A percentile compares a stretch with the other conserved stretches of the same genome.
Evolutionary conservation across 2,797 vertebrate species (phyloP).

Genomic region (Falco rusticolus): DNA sequence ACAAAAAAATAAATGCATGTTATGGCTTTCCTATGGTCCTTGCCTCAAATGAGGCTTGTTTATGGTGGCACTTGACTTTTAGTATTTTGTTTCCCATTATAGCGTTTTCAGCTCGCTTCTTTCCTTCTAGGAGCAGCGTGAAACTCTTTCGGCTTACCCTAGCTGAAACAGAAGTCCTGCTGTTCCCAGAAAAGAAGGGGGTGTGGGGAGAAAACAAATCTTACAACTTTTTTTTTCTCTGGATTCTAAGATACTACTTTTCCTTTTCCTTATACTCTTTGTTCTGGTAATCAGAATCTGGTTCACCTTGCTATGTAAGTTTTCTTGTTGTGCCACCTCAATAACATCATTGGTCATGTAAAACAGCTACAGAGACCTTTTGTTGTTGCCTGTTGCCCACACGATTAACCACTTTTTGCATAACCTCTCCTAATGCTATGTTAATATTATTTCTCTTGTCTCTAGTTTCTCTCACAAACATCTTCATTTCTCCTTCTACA

Average conservation of each 20-base stretch:
- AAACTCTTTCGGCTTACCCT: background rate
- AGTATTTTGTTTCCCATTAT: background rate
- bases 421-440: background rate
- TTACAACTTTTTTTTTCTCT: background rate
- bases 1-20: background rate
- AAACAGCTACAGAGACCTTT: background rate
- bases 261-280: background rate
- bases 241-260: background rate
- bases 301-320: background rate
- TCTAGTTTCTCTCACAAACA: background rate
- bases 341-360: background rate
- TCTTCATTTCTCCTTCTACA: background rate
- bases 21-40: background rate
- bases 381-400: background rate
- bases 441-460: conserved; percentile 8
- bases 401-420: background rate
- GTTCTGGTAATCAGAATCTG: background rate
- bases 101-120: background rate
- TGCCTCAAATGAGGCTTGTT: background rate
- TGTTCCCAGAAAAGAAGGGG: background rate
- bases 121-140: background rate
- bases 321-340: background rate
- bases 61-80: background rate
- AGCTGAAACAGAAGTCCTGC: background rate
- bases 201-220: background rate